Evolutionary conservation across 2,888 invertebrate genomes (phyloP), one percentile per base, ranked within the genome.

Genomic region (Lathronympha strigana): DNA sequence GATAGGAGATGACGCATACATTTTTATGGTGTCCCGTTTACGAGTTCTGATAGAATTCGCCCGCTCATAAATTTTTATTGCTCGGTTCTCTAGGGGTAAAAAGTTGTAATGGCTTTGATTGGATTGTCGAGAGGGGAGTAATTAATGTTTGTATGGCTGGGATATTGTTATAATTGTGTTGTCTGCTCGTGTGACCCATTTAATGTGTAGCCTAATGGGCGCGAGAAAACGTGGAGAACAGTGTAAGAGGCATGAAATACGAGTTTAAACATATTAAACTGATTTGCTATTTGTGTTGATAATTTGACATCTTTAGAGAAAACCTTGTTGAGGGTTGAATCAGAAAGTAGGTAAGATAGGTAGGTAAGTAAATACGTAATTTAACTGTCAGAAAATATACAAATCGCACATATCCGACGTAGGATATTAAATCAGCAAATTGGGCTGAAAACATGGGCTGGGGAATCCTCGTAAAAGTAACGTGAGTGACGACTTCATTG

Each of bases 11-110:
- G 75, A 70, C 77, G 74, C 73, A 72, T 71, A 76, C 75, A 76
- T 77, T 83, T 82, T 85, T 84, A 86, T 77, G 77, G 76, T 78
- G 75, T 77, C 78, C 79, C 78, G 73, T 86, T 87, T 86, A 86
- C 81, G 82, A 83, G 75, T 75, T 71, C 77, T 76, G 79, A 82
- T 82, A 82, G 82, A 83, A 84, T 83, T 82, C 80, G 79, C 80
- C 81, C 78, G 76, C 76, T 76, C 79, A 82, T 86, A 81, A 79
- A 79, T 73, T 82, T 84, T 86, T 83, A 84, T 79, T 78, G 76
- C 57, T 73, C 76, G 69, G 73, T 75, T 76, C 72, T 80, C 77
- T 71, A 73, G 75, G 73, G 70, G 70, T 70, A 76, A 76, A 74
- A 71, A 78, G 71, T 75, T 62, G 61, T 58, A 71, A 71, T 71